These are phyloP conservation scores for Drosophila kuntzei DNA, from an alignment of 2,888 invertebrate species.

Conservation along the genomic window DNA sequence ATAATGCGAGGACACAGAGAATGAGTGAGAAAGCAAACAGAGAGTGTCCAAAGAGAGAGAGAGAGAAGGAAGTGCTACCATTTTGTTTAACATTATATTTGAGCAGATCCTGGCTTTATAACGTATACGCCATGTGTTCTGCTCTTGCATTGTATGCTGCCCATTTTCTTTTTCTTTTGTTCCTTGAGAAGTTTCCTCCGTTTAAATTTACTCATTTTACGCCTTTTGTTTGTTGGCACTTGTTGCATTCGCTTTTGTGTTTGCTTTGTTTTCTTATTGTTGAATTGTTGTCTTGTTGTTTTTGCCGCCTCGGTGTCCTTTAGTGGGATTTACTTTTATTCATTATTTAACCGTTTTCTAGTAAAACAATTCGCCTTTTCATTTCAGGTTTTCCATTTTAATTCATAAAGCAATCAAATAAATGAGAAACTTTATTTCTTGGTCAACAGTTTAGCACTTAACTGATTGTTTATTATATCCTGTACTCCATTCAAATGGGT, in stretches of 20 bases:
- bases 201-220: constrained; percentile 52
- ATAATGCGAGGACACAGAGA: constrained; percentile 39
- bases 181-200: constrained; percentile 33
- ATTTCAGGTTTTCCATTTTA: constrained; percentile 4
- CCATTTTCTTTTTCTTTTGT: constrained; percentile 29
- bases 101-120: constrained; percentile 37
- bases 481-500: not conserved
- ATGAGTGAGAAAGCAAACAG: not conserved
- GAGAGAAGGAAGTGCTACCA: constrained; percentile 11
- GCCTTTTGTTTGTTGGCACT: constrained; percentile 56
- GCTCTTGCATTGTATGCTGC: constrained; percentile 21
- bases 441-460: constrained; percentile 19
- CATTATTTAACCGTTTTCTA: constrained; percentile 43
- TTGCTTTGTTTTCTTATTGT: constrained; percentile 16
- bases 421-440: constrained; percentile 31
- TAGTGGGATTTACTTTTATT: constrained; percentile 29
- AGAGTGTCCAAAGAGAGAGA: not conserved
- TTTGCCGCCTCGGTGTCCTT: constrained; percentile 21
- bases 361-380: constrained; percentile 39
- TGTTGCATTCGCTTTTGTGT: constrained; percentile 52
- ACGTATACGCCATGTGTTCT: constrained; percentile 53
- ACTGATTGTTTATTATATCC: constrained; percentile 20
- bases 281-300: constrained; percentile 12
- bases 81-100: constrained; percentile 65
- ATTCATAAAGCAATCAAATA: constrained; percentile 38